phyloP scores from a whole-genome alignment of 1,140 invertebrate genomes.

The Orchestia grillus region DNA sequence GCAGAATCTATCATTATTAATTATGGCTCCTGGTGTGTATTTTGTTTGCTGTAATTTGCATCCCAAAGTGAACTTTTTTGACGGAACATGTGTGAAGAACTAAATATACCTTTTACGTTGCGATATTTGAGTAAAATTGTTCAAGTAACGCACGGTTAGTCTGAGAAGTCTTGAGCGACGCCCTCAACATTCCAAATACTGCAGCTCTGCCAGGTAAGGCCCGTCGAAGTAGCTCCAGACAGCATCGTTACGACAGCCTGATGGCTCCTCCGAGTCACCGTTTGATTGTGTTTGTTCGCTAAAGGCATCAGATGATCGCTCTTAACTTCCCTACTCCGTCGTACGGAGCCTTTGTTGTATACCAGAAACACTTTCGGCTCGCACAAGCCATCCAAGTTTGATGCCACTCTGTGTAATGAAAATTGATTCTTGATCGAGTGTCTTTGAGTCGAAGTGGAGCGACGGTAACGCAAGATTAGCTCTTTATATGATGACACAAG shows the following conservation, averaged over 20 bases:
- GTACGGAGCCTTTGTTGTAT: neutral
- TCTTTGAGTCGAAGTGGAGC: neutral
- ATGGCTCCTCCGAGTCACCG: neutral
- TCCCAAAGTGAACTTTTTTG: too few species aligned
- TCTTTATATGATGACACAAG: neutral
- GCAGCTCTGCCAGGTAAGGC: neutral
- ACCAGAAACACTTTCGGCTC: neutral
- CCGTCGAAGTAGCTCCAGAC: neutral
- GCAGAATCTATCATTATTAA: too few species aligned
- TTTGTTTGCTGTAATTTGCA: too few species aligned
- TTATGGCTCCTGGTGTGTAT: too few species aligned
- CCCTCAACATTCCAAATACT: too few species aligned
- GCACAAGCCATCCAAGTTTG: neutral
- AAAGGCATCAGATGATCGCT: slow-evolving; percentile 43
- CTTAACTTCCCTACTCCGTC: neutral
- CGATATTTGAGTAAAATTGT: too few species aligned
- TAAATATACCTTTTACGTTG: too few species aligned
- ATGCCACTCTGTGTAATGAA: neutral
- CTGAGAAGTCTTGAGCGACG: neutral
- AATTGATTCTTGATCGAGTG: slow-evolving; percentile 8
- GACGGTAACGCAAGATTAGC: neutral
- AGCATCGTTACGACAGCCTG: slow-evolving; percentile 25
- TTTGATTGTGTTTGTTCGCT: slow-evolving; percentile 42
- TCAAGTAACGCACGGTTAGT: too few species aligned
- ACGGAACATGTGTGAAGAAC: too few species aligned